Conservation (phyloP, 2,888 invertebrate genomes). For the Polymixis lichenea region DNA sequence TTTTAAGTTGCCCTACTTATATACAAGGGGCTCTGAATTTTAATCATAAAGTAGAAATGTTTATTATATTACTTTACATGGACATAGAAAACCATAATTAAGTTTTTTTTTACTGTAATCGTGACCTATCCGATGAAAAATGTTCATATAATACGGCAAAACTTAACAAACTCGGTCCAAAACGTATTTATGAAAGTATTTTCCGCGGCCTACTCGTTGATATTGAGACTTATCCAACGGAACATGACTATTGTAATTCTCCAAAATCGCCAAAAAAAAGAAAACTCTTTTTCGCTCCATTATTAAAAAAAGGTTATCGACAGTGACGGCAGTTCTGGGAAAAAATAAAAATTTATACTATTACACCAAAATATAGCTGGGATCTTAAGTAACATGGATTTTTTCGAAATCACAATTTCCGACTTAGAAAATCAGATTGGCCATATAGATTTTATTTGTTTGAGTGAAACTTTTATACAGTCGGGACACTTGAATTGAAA, state of each 20-base stretch:
- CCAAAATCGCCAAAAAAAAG: background rate
- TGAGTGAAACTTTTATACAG: slow-evolving; percentile 19
- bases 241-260: background rate
- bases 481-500: background rate
- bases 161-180: slow-evolving; percentile 6
- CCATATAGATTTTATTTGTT: slow-evolving; percentile 10
- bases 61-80: background rate
- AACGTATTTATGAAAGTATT: slow-evolving; percentile 9
- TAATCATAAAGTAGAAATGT: background rate
- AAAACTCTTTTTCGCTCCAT: background rate
- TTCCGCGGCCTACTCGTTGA: slow-evolving; percentile 7
- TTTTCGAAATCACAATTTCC: background rate
- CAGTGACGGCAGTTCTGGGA: background rate
- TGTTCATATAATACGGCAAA: slow-evolving; percentile 15
- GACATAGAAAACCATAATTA: background rate
- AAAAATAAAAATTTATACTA: background rate
- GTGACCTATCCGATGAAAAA: slow-evolving; percentile 7
- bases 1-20: background rate
- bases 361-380: background rate
- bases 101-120: slow-evolving; percentile 3
- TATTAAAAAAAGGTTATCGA: background rate
- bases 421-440: background rate
- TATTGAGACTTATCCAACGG: background rate
- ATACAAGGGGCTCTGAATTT: background rate
- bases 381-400: background rate